Evolutionary conservation across 2,888 invertebrate genomes (phyloP).

Genomic region (Agelastica alni): DNA sequence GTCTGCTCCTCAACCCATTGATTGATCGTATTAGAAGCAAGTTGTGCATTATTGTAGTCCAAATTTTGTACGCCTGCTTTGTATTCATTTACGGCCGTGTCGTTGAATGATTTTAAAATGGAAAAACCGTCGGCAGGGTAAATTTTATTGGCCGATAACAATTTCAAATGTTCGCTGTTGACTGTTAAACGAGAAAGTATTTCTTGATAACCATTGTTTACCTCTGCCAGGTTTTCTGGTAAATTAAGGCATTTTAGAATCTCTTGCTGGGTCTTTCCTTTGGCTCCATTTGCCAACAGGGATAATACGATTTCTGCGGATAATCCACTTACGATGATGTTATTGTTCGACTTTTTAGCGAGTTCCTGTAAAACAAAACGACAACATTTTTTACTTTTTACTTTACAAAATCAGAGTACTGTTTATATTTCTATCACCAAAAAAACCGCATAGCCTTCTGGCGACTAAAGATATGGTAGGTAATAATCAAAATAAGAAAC

Average conservation of each 20-base stretch:
- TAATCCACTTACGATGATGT: conserved; percentile 44
- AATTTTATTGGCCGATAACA: conserved; percentile 58
- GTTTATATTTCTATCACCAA: no score
- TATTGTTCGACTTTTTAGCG: conserved; percentile 29
- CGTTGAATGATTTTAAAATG: conserved; percentile 60
- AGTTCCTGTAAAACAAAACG: conserved; percentile 35
- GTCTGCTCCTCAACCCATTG: conserved; percentile 43
- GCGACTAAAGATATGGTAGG: no score
- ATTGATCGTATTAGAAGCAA: conserved; percentile 42
- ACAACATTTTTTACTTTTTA: no score
- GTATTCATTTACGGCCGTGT: conserved; percentile 57
- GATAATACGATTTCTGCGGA: conserved; percentile 46
- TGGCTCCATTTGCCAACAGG: conserved; percentile 43
- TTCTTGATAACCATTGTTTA: conserved; percentile 25
- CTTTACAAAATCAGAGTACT: no score
- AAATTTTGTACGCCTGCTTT: conserved; percentile 54
- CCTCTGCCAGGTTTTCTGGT: conserved; percentile 32
- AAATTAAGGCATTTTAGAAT: conserved; percentile 30
- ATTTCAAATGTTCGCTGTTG: conserved; percentile 28
- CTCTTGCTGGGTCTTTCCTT: conserved; percentile 43
- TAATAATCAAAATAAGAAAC: no score
- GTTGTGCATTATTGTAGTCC: conserved; percentile 37
- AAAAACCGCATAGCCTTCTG: no score
- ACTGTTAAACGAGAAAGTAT: conserved; percentile 28
- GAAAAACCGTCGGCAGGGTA: conserved; percentile 63